phyloP scores from a whole-genome alignment of 2,113 vertebrate genomes.

The Lepisosteus osseus region DNA sequence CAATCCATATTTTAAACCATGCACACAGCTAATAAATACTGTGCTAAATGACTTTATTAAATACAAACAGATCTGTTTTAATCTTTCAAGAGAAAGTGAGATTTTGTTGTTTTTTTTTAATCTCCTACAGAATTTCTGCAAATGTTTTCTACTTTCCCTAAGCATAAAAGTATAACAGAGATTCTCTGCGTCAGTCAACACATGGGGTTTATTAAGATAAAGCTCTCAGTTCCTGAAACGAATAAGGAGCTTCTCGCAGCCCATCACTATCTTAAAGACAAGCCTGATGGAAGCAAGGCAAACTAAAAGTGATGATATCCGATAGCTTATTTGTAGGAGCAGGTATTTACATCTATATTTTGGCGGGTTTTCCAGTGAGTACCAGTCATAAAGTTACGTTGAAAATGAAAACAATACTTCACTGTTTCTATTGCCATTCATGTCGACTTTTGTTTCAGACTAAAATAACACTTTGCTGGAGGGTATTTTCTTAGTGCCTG shows the following conservation, averaged over 20 bases:
- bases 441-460: constrained; percentile 77
- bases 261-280: constrained; percentile 42
- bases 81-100: too few relatives aligned
- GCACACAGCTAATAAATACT: too few relatives aligned
- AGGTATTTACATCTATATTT: constrained; percentile 63
- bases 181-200: constrained; percentile 59
- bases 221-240: constrained; percentile 56
- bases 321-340: constrained; percentile 60
- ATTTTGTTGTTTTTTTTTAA: too few relatives aligned
- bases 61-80: too few relatives aligned
- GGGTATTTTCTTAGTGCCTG: constrained; percentile 74
- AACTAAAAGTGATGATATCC: constrained; percentile 55
- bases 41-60: too few relatives aligned
- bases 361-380: constrained; percentile 48
- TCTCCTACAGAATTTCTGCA: neutral
- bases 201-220: constrained; percentile 61
- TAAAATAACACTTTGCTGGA: constrained; percentile 72
- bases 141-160: neutral
- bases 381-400: constrained; percentile 62
- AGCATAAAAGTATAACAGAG: too few relatives aligned
- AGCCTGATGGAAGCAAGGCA: constrained; percentile 48
- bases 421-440: constrained; percentile 75
- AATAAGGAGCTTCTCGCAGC: constrained; percentile 60
- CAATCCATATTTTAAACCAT: too few relatives aligned
- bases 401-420: constrained; percentile 69